A percentile compares a stretch with the other conserved stretches of the same genome.
Evolutionary conservation across 2,113 vertebrate genomes (phyloP).

Genomic region (Maylandia zebra): DNA sequence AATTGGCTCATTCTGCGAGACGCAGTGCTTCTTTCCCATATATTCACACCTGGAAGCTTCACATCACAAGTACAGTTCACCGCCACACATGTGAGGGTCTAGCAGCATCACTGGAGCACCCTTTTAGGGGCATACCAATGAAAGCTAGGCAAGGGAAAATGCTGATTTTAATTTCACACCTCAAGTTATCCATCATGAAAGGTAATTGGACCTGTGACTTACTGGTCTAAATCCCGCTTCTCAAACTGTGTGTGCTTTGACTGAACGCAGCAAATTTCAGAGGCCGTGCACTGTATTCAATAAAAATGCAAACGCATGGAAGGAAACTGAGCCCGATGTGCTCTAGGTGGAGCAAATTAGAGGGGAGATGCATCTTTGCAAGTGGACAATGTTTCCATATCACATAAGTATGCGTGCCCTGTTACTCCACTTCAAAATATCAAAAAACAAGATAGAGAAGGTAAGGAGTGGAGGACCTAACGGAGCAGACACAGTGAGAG

Average conservation of each 20-base stretch:
- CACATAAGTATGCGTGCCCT: too few relatives aligned
- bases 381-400: neutral
- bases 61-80: neutral
- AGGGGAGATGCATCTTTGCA: neutral
- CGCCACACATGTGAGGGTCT: neutral
- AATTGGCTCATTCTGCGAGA: neutral
- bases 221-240: neutral
- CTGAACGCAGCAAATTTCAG: neutral
- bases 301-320: neutral
- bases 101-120: neutral
- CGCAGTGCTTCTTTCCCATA: neutral
- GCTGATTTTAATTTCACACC: neutral
- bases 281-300: neutral
- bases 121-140: neutral
- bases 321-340: neutral
- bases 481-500: fast-evolving
- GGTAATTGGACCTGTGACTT: neutral
- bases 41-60: neutral
- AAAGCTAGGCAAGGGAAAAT: neutral
- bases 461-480: neutral
- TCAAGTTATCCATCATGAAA: neutral
- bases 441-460: neutral
- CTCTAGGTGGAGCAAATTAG: neutral
- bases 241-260: neutral
- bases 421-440: neutral